These are phyloP conservation scores for Phenganax subtilis DNA, from an alignment of 92 coral and sea anemone genomes.

Conservation along the genomic window DNA sequence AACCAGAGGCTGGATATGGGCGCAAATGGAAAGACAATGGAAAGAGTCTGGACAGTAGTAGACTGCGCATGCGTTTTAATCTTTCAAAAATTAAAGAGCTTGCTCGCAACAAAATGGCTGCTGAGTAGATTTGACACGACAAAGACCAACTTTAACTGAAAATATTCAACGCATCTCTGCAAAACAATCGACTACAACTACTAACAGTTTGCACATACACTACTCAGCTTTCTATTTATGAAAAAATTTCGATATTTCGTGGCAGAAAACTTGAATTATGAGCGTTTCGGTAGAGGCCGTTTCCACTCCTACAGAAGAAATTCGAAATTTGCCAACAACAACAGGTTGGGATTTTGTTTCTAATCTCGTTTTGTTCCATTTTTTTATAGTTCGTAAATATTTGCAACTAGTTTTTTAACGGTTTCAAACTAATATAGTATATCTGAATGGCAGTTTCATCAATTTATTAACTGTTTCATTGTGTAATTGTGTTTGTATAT, in stretches of 20 bases:
- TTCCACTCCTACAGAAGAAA: background rate
- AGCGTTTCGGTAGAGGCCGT: constrained; percentile 12
- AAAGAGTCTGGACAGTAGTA: background rate
- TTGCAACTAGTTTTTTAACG: background rate
- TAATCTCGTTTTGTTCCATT: background rate
- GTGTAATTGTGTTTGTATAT: background rate
- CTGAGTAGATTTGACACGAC: constrained; percentile 6
- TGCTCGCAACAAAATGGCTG: constrained; percentile 26
- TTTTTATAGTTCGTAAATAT: background rate
- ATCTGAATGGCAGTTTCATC: background rate
- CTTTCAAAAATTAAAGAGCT: constrained; percentile 1
- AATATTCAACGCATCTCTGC: constrained; percentile 12
- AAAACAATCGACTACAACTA: constrained; percentile 8
- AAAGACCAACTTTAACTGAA: background rate
- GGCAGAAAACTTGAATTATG: background rate
- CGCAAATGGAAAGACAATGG: too few relatives aligned
- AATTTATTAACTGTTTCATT: background rate
- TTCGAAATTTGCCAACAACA: constrained; percentile 10
- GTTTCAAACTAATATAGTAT: background rate
- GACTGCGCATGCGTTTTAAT: constrained; percentile 25
- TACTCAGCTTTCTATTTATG: background rate
- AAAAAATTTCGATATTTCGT: background rate
- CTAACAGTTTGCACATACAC: background rate
- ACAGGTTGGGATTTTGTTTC: constrained; percentile 16
- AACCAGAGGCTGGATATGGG: too few relatives aligned